Base-by-base conservation (phyloP, 2,797 vertebrate genomes). In the Morus bassanus region DNA sequence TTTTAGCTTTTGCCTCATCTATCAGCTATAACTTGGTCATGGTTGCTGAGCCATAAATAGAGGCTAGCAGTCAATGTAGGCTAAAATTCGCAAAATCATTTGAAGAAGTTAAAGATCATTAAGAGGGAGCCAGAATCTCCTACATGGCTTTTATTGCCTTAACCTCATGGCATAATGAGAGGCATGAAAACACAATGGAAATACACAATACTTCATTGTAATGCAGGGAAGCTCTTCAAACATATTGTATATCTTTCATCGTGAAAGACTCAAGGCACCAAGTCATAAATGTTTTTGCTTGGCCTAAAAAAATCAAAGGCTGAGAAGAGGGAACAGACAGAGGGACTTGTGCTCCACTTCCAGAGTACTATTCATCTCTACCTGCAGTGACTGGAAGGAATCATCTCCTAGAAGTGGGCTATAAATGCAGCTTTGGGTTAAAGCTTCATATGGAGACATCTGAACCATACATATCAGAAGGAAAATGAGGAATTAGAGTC, bases 1-100 rank as follows among this genome's bases (percentile, higher is more conserved):
- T 96, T 96, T 96, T 96, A 96, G 95, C 93, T 89, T 91, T 96
- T 96, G 87, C 93, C 93, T 96, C 95, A 95, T 97, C 86, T 94
- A 68, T 93, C 74, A 89, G 81, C 79, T 91, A 37, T 67, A 93
- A 92, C 65, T 92, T 7, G 22, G 74, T 74, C 7, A 0, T 35
- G 43, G 57, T 39, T 91, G 91, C 89, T 83, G 91, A 92, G 87
- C 92, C 78, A 93, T 85, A 93, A 97, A 95, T 91, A 96, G 53
- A 93, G 7, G n/a, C 65, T 53, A 41, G 57, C 50, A 78, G 53
- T 74, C 92, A 94, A 85, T 8, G 4, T 16, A 68, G 86, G 84
- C 75, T 56, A 63, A 87, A 78, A 85, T 65, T 91, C 88, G 85
- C n/a, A 77, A 80, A 92, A 93, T 45, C 18, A 18, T 88, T 68